These are phyloP conservation scores for Tychaedon coryphoeus DNA, from an alignment of 2,113 vertebrate genomes.

Conservation along the genomic window DNA sequence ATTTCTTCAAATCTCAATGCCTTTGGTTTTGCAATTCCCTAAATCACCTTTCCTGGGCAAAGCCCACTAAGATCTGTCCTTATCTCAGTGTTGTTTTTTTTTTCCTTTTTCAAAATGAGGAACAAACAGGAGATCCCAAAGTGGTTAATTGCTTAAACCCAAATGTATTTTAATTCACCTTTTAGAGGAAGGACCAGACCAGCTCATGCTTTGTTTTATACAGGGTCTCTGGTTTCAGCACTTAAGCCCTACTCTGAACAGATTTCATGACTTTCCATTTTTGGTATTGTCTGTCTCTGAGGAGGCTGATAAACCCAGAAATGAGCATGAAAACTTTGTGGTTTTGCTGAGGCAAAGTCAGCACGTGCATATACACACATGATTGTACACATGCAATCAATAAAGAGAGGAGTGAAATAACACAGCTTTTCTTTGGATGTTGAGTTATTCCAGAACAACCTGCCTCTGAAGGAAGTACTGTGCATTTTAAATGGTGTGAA, in stretches of 20 bases:
- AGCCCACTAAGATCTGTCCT: neutral
- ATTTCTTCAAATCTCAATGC: neutral
- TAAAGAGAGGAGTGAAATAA: slow-evolving; percentile 22
- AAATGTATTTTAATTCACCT: neutral
- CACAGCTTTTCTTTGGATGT: neutral
- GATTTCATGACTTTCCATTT: neutral
- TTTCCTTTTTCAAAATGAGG: neutral
- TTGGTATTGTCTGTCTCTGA: neutral
- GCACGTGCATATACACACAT: neutral
- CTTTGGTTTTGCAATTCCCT: neutral
- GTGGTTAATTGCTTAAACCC: neutral
- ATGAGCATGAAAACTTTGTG: neutral
- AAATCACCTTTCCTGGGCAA: neutral
- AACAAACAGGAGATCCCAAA: neutral
- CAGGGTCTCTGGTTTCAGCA: neutral
- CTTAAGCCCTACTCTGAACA: neutral
- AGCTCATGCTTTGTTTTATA: neutral
- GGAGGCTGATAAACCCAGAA: neutral
- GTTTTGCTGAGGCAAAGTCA: neutral
- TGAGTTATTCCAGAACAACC: slow-evolving; percentile 60
- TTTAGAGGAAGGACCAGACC: neutral
- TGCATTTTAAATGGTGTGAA: slow-evolving; percentile 56
- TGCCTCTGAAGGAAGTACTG: slow-evolving; percentile 19
- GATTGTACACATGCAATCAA: neutral
- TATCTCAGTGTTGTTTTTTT: neutral